Evolutionary conservation across 2,888 invertebrate species (phyloP), one percentile per base, ranked within the genome.

Genomic region (Platynereis dumerilii): DNA sequence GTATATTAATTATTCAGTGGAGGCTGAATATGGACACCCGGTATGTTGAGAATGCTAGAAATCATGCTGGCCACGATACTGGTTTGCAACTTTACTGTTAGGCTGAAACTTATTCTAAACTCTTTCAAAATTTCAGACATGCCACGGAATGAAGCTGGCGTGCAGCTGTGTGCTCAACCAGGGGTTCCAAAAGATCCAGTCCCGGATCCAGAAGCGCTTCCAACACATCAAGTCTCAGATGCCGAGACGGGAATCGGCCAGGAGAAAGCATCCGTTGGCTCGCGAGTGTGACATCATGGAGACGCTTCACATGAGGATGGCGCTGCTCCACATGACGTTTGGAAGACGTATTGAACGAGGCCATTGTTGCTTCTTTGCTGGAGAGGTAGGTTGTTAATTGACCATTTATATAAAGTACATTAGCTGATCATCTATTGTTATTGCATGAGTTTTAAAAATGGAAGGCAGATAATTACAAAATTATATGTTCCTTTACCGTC

Each of bases 301-400:
- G 27, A 62, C 66, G 12, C 55, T 66, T 3, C 61, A 62, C 22
- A 61, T 66, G 58, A 42, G 62, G 3, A 53, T 66, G 12, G 48
- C 57, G 7, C 44, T 66, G 17, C 39, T 66, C 27, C 61, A 62
- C 28, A 66, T 62, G 58, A 66, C 61, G 3, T 62, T 66, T 58
- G 58, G 62, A 1, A 60, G 57, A 15, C 62, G 62, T 42, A 58
- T 66, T 27, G 62, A 62, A n/a, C 24, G 52, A 10, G 28, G 29
- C 1, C 62, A 62, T 53, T 66, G 66, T 34, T 66, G 66, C 42
- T 66, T 66, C 58, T 66, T 66, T 34, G 60, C 66, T 20, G 66
- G 66, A 39, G 62, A 61, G 58, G 66, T 62, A 57, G 22, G 20
- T 61, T 1, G 20, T 20, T 22, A n/a, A n/a, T 3, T 7, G 48